Evolutionary conservation across 1,140 invertebrate species (phyloP).

Genomic region (Drosophila trapezifrons): DNA sequence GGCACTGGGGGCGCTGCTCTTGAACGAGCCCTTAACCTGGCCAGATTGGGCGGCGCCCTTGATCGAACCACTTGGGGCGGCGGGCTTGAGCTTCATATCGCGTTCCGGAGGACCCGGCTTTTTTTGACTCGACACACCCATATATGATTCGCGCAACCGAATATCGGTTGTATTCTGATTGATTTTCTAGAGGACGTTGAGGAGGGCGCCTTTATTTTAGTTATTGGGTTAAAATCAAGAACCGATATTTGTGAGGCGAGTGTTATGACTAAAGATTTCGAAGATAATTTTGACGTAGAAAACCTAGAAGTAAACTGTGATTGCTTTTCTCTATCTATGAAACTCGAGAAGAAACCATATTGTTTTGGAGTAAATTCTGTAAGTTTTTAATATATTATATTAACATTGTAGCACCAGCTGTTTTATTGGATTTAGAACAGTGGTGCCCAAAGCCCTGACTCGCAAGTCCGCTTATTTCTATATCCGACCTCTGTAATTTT

Average conservation of each 20-base stretch:
- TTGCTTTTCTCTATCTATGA: not conserved
- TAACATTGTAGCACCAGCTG: too few relatives aligned
- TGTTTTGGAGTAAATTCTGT: too few relatives aligned
- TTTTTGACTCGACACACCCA: not conserved
- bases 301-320: not conserved
- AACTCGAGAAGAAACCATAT: too few relatives aligned
- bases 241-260: constrained; percentile 10
- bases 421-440: too few relatives aligned
- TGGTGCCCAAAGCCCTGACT: too few relatives aligned
- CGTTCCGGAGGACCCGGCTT: constrained; percentile 7
- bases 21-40: not conserved
- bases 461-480: too few relatives aligned
- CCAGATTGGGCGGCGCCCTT: not conserved
- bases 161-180: not conserved
- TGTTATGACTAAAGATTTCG: constrained; percentile 30
- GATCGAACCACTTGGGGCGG: not conserved
- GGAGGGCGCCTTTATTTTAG: not conserved
- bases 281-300: constrained; percentile 35
- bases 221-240: constrained; percentile 1
- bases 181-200: not conserved
- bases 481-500: too few relatives aligned
- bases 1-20: constrained; percentile 1
- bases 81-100: constrained; percentile 3
- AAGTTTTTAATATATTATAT: too few relatives aligned
- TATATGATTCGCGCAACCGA: not conserved